phyloP scores from a whole-genome alignment of 2,888 invertebrate genomes.

The Lamproptera curius region DNA sequence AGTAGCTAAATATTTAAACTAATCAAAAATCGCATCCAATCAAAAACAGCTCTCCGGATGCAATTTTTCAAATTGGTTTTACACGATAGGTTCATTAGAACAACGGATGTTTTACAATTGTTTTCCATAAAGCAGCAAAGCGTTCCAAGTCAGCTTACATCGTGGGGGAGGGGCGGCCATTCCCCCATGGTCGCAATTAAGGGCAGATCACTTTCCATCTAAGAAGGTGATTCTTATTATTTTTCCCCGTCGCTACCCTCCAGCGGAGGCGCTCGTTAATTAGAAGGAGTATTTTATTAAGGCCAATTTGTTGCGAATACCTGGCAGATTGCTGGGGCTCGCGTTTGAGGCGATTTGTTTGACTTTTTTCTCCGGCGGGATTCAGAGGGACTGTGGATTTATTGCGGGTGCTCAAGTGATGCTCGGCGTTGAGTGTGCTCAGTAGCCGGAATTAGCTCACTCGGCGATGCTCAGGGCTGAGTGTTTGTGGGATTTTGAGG shows the following conservation, averaged over 20 bases:
- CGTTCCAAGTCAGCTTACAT: conserved; percentile 20
- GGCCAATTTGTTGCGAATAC: conserved; percentile 71
- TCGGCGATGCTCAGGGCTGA: neutral
- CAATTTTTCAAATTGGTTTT: neutral
- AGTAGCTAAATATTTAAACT: too few relatives aligned
- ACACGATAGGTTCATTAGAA: conserved; percentile 14
- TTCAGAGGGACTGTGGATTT: conserved; percentile 16
- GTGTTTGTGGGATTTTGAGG: conserved; percentile 1
- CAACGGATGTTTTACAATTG: conserved; percentile 13
- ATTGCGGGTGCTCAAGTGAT: conserved; percentile 12
- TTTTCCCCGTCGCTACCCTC: conserved; percentile 42
- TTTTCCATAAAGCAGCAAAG: conserved; percentile 9
- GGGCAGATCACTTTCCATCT: conserved; percentile 62
- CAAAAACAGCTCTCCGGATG: too few relatives aligned
- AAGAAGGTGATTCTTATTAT: conserved; percentile 68
- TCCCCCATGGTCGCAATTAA: conserved; percentile 46
- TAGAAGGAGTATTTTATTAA: conserved; percentile 70
- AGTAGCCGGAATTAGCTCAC: conserved; percentile 15
- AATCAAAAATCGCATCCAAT: too few relatives aligned
- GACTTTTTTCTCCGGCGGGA: conserved; percentile 27
- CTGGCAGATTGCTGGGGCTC: conserved; percentile 54
- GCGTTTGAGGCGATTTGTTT: conserved; percentile 45
- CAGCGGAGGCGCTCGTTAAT: conserved; percentile 50
- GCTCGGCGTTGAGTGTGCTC: conserved; percentile 15
- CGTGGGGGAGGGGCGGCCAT: conserved; percentile 15